phyloP scores from a whole-genome alignment of 2,888 invertebrate genomes.

The Melipona bicolor region DNA sequence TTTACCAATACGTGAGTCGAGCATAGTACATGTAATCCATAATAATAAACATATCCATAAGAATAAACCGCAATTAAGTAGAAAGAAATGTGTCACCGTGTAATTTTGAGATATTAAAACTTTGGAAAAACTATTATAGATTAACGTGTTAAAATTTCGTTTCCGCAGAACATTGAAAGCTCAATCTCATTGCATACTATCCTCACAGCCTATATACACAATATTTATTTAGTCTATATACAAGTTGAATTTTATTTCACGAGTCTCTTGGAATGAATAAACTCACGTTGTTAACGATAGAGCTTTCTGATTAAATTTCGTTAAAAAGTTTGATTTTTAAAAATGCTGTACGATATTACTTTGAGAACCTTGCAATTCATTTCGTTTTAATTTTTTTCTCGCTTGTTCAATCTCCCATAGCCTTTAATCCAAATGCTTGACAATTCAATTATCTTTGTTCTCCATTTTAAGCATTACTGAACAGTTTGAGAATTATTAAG shows the following conservation, averaged over 20 bases:
- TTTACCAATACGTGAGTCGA: constrained; percentile 5
- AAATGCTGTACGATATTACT: constrained; percentile 53
- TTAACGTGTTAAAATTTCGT: constrained; percentile 40
- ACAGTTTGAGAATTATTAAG: constrained; percentile 74
- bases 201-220: constrained; percentile 71
- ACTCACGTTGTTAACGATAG: constrained; percentile 20
- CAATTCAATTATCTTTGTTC: constrained; percentile 1
- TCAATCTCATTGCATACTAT: constrained; percentile 46
- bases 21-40: constrained; percentile 4
- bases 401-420: constrained; percentile 11
- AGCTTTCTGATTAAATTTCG: constrained; percentile 34
- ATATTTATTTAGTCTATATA: constrained; percentile 58
- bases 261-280: constrained; percentile 48
- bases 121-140: constrained; percentile 3
- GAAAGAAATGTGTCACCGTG: not conserved
- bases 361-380: constrained; percentile 12
- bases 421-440: constrained; percentile 2
- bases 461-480: constrained; percentile 65
- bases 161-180: constrained; percentile 31
- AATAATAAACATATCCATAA: too few species aligned
- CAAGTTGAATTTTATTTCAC: constrained; percentile 46
- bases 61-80: constrained; percentile 1
- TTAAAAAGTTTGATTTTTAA: constrained; percentile 42
- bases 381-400: constrained; percentile 16
- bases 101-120: constrained; percentile 11